Base-by-base conservation (phyloP, 92 coral and sea anemone genomes). In the Scolanthus callimorphus region DNA sequence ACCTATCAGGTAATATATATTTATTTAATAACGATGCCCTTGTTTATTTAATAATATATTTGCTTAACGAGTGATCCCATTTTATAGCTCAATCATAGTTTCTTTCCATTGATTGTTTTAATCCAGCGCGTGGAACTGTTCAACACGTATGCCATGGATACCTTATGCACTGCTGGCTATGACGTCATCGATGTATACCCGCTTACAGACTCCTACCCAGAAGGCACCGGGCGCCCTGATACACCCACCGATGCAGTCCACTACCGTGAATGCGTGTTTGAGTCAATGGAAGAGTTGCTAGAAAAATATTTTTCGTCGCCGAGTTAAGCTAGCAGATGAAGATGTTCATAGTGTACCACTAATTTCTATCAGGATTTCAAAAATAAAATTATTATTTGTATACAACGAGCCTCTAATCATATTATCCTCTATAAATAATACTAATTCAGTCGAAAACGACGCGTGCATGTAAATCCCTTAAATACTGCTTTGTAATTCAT, bases 1-100 rank as follows among this genome's bases (percentile, higher is more conserved):
- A 86, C 89, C 2, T 78, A 70, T 23, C 90, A 84, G 88, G 97
- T 90, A 74, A 51, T 50, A 17, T 4, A 6, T 1, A n/a, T n/a
- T n/a, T n/a, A n/a, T n/a, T n/a, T n/a, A n/a, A n/a, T n/a, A n/a
- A n/a, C n/a, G n/a, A n/a, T n/a, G n/a, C n/a, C n/a, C n/a, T n/a
- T n/a, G n/a, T n/a, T n/a, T n/a, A n/a, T n/a, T n/a, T n/a, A n/a
- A n/a, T n/a, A n/a, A n/a, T n/a, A n/a, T n/a, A n/a, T n/a, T n/a
- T n/a, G n/a, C n/a, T n/a, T n/a, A n/a, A n/a, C n/a, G n/a, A n/a
- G n/a, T n/a, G n/a, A n/a, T n/a, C n/a, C 41, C 15, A 6, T 15
- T 15, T 34, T 34, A 34, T 34, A 34, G 6, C 15, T 34, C 41
- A 34, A 34, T 34, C 41, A 6, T 34, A 34, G 15, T 34, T 6